These are phyloP conservation scores for Sitodiplosis mosellana DNA, from an alignment of 1,140 invertebrate genomes.

Conservation along the genomic window DNA sequence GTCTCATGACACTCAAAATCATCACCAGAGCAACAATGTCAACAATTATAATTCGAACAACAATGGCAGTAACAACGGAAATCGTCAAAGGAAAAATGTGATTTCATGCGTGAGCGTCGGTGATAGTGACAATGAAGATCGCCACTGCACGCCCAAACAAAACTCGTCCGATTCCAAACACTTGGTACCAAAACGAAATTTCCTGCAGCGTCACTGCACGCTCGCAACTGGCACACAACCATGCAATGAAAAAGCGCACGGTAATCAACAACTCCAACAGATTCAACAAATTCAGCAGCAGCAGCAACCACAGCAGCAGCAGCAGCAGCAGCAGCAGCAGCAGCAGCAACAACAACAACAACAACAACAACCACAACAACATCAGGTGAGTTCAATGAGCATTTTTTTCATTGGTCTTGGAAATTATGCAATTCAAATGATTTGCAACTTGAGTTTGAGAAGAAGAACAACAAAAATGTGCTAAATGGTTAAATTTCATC, in stretches of 20 bases:
- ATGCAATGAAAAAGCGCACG: not conserved
- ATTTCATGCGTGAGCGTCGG: constrained; percentile 66
- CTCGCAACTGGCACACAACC: no score
- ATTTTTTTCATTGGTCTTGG: no score
- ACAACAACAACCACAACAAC: no score
- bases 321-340: constrained; percentile 4
- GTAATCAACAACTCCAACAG: not conserved
- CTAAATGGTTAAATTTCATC: no score
- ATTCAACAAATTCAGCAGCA: constrained; percentile 1
- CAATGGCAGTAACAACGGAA: constrained; percentile 1
- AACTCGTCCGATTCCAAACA: not conserved
- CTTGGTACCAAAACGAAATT: no score
- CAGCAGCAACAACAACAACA: constrained; percentile 8
- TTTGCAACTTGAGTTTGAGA: no score
- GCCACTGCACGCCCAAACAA: constrained; percentile 27
- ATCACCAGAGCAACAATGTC: constrained; percentile 9
- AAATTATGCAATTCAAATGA: no score
- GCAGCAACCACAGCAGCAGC: constrained; percentile 1
- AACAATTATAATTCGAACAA: constrained; percentile 16
- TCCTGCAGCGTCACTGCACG: no score
- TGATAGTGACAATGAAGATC: constrained; percentile 59
- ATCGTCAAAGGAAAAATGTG: constrained; percentile 41
- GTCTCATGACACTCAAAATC: constrained; percentile 2
- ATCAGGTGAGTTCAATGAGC: no score
- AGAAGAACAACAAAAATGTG: no score